Base-by-base conservation (phyloP, 64 coral and sea anemone species). In the Actinia tenebrosa region DNA sequence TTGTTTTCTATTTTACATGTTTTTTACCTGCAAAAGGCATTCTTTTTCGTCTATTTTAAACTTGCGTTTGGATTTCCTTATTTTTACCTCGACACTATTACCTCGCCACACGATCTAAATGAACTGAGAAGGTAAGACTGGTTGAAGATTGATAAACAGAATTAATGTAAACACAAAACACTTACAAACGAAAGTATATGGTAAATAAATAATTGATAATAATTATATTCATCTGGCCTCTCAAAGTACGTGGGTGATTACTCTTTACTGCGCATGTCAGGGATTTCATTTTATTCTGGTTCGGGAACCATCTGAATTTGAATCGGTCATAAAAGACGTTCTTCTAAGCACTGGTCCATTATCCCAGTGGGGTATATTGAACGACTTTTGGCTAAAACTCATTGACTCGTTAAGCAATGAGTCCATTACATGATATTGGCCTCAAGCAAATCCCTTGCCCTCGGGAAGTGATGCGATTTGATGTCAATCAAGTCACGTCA, bases 341-440 rank as follows among this genome's bases (percentile, higher is more conserved):
- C 37, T 13, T 15, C 23, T 30, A 75, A 75, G 69, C 27, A 75
- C 10, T 10, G 27, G 25, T 8, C 27, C 27, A 75, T 75, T 75
- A 75, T n/a, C 25, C 27, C 23, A 75, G 69, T 75, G 14, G n/a
- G 69, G 23, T 42, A 30, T 75, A 43, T 75, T 75, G 69, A 75
- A 75, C 69, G 69, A 75, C 69, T 30, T 75, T 75, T 30, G 13
- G 13, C 25, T 75, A 75, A 75, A 25, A 16, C 25, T 30, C 69
- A 75, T 75, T 75, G 69, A 75, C 69, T 75, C 42, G 69, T 75
- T 75, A 75, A 75, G 27, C 69, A 42, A 75, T 75, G 69, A 75
- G 3, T 30, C 63, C 22, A 66, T 66, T 23, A 22, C 8, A 22
- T 66, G 63, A 66, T 66, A 66, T 13, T 75, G 27, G 23, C 69